Percentiles rank a stretch among this genome's conserved stretches.
These are phyloP conservation scores for Nymphalis io DNA, from an alignment of 1,140 invertebrate species.

Conservation along the genomic window DNA sequence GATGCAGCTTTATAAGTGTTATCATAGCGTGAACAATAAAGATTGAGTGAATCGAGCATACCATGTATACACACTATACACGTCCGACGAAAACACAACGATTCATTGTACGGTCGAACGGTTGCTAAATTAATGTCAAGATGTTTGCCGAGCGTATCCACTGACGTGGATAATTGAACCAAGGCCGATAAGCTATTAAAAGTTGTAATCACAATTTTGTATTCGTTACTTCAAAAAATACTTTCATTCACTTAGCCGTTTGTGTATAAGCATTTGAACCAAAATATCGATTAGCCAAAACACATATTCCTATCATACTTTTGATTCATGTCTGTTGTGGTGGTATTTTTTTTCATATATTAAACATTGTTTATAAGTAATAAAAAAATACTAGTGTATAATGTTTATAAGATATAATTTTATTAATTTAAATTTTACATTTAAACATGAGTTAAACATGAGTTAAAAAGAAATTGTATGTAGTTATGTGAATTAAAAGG, in stretches of 20 bases:
- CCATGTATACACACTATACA: background rate
- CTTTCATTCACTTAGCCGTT: conserved; percentile 11
- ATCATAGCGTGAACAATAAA: background rate
- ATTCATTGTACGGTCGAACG: conserved; percentile 45
- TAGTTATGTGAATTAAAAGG: no score
- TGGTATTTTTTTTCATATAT: no score
- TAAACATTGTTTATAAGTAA: no score
- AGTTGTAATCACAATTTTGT: conserved; percentile 29
- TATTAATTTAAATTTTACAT: no score
- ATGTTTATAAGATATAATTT: no score
- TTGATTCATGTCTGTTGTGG: no score
- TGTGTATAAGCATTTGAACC: background rate
- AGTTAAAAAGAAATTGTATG: no score
- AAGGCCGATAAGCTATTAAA: conserved; percentile 28
- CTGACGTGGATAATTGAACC: conserved; percentile 41
- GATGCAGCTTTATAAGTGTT: background rate
- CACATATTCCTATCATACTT: no score
- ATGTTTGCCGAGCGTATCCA: conserved; percentile 44
- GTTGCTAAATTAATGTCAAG: conserved; percentile 48
- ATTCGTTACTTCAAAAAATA: conserved; percentile 23
- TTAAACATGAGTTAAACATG: no score
- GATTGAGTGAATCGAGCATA: background rate
- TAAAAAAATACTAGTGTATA: no score
- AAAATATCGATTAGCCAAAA: conserved; percentile 2
- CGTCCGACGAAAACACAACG: conserved; percentile 41